These are phyloP conservation scores for Turnix velox DNA, from an alignment of 2,113 vertebrate species.

Conservation along the genomic window DNA sequence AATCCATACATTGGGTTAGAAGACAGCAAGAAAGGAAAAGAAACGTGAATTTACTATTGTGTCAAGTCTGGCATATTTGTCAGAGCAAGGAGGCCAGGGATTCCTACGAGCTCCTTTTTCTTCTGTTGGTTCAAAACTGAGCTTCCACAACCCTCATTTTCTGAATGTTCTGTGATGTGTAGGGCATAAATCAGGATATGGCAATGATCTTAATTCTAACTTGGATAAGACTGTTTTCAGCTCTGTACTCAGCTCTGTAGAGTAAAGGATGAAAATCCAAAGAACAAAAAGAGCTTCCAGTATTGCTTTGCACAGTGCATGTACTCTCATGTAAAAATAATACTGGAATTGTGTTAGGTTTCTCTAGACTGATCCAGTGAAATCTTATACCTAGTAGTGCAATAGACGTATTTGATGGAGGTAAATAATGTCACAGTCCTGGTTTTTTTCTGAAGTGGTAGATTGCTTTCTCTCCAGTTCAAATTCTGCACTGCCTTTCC, in stretches of 20 bases:
- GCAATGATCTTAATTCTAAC: neutral
- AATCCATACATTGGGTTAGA: neutral
- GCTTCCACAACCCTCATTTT: neutral
- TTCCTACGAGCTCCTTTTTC: neutral
- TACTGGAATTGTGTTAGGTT: neutral
- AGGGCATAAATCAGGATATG: neutral
- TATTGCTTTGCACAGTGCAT: neutral
- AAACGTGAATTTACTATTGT: neutral
- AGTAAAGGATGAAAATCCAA: neutral
- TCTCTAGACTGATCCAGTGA: neutral
- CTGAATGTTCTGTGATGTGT: neutral
- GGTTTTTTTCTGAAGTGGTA: conserved; percentile 26
- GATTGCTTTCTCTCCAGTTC: conserved; percentile 42
- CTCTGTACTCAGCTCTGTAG: neutral
- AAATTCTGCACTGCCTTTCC: conserved; percentile 57
- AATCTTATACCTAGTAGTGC: neutral
- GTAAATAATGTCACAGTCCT: conserved; percentile 5
- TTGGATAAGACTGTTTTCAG: neutral
- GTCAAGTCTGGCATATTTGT: neutral
- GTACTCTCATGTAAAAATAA: neutral
- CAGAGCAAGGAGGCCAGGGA: neutral
- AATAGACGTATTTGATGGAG: neutral
- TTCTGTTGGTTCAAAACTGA: neutral
- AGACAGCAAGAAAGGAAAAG: neutral
- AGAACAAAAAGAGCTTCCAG: conserved; percentile 1